Evolutionary conservation across 2,797 vertebrate species (phyloP).

Genomic region (Aratinga solstitialis): DNA sequence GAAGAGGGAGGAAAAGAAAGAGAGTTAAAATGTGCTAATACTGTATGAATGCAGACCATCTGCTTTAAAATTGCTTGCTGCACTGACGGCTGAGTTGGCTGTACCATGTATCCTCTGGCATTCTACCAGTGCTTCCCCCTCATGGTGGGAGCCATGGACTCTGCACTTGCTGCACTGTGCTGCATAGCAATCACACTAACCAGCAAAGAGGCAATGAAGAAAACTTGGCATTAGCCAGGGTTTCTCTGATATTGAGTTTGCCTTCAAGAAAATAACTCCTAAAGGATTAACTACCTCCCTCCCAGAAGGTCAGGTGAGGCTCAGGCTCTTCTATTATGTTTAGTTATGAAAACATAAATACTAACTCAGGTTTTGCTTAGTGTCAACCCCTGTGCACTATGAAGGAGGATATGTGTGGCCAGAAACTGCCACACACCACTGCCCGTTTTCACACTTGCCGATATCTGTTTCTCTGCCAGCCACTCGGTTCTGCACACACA

Average conservation of each 20-base stretch:
- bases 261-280: not conserved
- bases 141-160: rapidly evolving
- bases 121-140: too few species aligned
- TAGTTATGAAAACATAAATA: not conserved
- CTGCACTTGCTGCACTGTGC: rapidly evolving
- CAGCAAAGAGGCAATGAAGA: not conserved
- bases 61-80: not conserved
- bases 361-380: not conserved
- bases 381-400: not conserved
- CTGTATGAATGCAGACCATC: not conserved
- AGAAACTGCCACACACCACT: rapidly evolving
- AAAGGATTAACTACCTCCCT: not conserved
- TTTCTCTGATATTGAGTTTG: not conserved
- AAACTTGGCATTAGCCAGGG: not conserved
- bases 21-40: slow-evolving; percentile 35
- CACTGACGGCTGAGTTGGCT: not conserved
- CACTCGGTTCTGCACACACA: rapidly evolving
- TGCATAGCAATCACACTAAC: rapidly evolving
- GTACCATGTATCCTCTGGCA: rapidly evolving
- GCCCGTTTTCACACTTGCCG: not conserved
- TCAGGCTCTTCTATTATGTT: not conserved
- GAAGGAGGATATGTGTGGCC: not conserved
- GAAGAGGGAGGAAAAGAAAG: not conserved
- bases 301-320: not conserved
- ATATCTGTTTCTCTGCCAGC: not conserved